These are phyloP conservation scores for Onychomys leucogaster DNA, from an alignment of 2,797 vertebrate genomes.

Conservation along the genomic window DNA sequence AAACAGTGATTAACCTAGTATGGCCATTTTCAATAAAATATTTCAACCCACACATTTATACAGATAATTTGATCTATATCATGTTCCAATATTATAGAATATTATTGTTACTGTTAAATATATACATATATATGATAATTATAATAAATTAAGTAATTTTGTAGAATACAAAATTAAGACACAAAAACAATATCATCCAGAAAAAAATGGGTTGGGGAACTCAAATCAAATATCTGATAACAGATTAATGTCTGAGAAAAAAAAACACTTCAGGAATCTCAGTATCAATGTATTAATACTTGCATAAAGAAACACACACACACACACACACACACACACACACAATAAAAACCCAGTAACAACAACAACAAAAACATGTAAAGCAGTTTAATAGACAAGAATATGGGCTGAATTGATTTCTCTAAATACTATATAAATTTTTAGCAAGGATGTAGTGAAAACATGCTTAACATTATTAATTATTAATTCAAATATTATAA, in stretches of 20 bases:
- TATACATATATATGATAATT: not conserved
- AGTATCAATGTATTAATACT: no score
- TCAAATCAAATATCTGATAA: not conserved
- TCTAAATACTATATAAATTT: not conserved
- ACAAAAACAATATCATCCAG: not conserved
- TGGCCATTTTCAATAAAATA: not conserved
- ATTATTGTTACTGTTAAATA: not conserved
- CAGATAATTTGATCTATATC: not conserved
- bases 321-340: not conserved
- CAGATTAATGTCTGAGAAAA: not conserved
- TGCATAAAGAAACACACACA: not conserved
- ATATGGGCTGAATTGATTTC: not conserved
- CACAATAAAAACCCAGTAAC: not conserved
- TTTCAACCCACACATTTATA: not conserved
- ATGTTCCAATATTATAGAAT: not conserved
- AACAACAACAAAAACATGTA: not conserved
- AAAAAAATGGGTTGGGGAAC: not conserved
- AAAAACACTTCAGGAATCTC: not conserved
- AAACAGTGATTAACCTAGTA: not conserved
- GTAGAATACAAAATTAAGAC: not conserved
- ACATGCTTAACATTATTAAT: not conserved
- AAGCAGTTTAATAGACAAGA: not conserved
- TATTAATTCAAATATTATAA: not conserved
- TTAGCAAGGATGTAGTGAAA: not conserved
- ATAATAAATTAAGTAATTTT: not conserved